phyloP scores from a whole-genome alignment of 2,888 invertebrate genomes.

The Agonum fuliginosum region DNA sequence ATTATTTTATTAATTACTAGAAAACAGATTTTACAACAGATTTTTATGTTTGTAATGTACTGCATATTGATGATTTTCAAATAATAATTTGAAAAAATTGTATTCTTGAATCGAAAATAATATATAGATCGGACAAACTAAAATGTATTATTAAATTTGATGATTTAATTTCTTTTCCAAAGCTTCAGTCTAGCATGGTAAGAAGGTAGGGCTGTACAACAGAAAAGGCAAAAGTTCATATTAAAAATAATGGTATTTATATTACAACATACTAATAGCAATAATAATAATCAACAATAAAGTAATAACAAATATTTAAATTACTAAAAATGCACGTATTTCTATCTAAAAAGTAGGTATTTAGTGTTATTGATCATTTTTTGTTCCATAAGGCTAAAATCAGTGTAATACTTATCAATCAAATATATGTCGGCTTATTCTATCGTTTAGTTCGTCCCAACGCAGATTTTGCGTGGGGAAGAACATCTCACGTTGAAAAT shows the following conservation, averaged over 20 bases:
- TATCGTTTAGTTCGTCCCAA: constrained; percentile 23
- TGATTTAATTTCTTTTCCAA: no score
- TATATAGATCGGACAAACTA: no score
- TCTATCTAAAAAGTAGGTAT: constrained; percentile 55
- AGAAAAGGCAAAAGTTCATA: constrained; percentile 49
- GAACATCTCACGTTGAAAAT: constrained; percentile 34
- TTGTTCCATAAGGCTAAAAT: constrained; percentile 50
- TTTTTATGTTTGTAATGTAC: no score
- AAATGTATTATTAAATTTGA: no score
- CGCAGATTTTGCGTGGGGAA: constrained; percentile 7
- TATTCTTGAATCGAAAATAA: no score
- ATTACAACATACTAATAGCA: constrained; percentile 70
- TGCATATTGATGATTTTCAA: no score
- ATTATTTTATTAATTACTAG: no score
- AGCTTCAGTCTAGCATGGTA: no score
- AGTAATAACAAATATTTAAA: constrained; percentile 72
- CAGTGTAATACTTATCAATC: constrained; percentile 48
- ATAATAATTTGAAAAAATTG: no score
- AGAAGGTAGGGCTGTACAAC: constrained; percentile 40
- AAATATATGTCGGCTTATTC: constrained; percentile 44
- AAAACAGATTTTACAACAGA: no score
- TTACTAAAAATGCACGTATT: constrained; percentile 63
- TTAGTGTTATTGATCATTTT: constrained; percentile 52
- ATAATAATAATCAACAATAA: constrained; percentile 73
- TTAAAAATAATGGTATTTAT: constrained; percentile 72